Evolutionary conservation across 1,140 invertebrate species (phyloP).

Genomic region (Kradibia gibbosae): DNA sequence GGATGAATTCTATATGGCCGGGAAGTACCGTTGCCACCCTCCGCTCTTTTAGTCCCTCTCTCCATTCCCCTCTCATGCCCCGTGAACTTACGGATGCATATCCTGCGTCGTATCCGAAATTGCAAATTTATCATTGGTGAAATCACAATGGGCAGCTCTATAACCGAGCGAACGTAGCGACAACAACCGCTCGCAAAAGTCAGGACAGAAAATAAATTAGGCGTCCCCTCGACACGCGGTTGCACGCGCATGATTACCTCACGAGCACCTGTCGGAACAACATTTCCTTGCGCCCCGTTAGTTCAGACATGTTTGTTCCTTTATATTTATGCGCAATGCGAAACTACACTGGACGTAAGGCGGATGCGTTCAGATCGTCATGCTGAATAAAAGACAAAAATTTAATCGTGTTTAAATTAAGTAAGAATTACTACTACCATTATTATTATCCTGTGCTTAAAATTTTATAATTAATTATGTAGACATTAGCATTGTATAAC

Average conservation of each 20-base stretch:
- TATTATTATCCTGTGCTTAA: too few species aligned
- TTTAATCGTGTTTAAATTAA: not conserved
- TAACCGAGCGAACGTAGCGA: not conserved
- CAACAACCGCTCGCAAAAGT: not conserved
- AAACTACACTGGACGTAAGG: too few species aligned
- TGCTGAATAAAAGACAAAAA: too few species aligned
- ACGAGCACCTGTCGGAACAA: not conserved
- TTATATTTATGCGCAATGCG: too few species aligned
- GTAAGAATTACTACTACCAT: too few species aligned
- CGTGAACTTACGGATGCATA: too few species aligned
- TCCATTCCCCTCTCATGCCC: too few species aligned
- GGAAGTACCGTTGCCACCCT: conserved; percentile 6
- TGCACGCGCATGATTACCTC: not conserved
- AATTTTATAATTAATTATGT: too few species aligned
- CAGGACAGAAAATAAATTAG: conserved; percentile 7
- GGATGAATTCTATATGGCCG: not conserved
- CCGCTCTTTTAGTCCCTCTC: too few species aligned
- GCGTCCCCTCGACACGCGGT: not conserved
- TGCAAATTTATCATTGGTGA: conserved; percentile 10
- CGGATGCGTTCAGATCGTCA: too few species aligned
- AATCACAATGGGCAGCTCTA: not conserved
- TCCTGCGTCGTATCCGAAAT: not conserved
- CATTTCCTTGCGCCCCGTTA: not conserved
- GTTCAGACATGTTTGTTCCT: not conserved
- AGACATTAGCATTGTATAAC: too few species aligned